phyloP scores from a whole-genome alignment of 2,888 invertebrate genomes.

The Temnothorax ravouxi region DNA sequence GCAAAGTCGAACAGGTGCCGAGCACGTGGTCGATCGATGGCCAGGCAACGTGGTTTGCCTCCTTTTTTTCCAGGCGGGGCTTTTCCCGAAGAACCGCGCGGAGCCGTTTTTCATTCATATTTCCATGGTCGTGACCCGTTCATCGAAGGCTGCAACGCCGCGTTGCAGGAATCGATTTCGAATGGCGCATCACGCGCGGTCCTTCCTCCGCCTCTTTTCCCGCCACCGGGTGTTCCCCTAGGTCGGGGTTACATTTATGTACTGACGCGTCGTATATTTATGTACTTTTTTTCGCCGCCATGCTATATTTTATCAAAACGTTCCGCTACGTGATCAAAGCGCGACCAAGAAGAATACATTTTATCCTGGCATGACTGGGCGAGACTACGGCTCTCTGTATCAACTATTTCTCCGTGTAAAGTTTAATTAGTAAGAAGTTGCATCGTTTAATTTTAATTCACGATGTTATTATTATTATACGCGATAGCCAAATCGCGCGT shows the following conservation, averaged over 20 bases:
- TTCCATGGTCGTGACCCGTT: conserved; percentile 80
- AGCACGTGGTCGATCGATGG: conserved; percentile 85
- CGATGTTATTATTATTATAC: background rate
- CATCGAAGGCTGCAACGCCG: conserved; percentile 81
- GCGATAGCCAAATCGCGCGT: background rate
- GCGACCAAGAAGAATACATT: conserved; percentile 31
- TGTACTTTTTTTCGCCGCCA: conserved; percentile 62
- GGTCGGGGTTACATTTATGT: conserved; percentile 83
- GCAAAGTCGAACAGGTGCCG: conserved; percentile 82
- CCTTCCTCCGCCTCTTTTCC: conserved; percentile 72
- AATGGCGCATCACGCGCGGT: conserved; percentile 74
- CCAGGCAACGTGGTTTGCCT: conserved; percentile 75
- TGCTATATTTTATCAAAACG: conserved; percentile 67
- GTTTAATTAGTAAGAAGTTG: conserved; percentile 19
- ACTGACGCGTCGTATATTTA: conserved; percentile 60
- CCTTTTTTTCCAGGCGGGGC: conserved; percentile 79
- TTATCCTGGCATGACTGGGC: background rate
- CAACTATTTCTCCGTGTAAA: conserved; percentile 7
- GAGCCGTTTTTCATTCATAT: conserved; percentile 83
- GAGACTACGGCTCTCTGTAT: background rate
- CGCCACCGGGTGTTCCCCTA: conserved; percentile 77
- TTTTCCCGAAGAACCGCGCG: conserved; percentile 82
- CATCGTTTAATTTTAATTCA: conserved; percentile 1
- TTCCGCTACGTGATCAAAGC: conserved; percentile 48
- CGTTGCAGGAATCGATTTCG: conserved; percentile 82